These are phyloP conservation scores for Diorhabda carinulata DNA, from an alignment of 1,140 invertebrate species.

Conservation along the genomic window DNA sequence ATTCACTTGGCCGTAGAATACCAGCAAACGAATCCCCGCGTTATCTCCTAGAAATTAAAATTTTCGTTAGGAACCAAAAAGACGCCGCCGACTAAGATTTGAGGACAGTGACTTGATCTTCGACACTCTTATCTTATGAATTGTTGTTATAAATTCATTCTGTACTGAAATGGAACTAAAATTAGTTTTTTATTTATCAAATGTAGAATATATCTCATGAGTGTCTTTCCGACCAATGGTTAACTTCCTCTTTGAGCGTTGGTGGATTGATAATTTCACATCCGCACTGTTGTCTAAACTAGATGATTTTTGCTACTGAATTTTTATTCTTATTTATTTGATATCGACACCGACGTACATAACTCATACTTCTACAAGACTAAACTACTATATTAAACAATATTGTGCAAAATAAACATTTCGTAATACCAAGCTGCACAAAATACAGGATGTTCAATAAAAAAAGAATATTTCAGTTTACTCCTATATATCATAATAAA, in stretches of 20 bases:
- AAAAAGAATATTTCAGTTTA: neutral
- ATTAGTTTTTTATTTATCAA: slow-evolving; percentile 22
- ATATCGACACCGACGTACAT: neutral
- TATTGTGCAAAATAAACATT: too few relatives aligned
- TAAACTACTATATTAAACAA: too few relatives aligned
- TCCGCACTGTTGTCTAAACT: slow-evolving; percentile 25
- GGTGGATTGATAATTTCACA: slow-evolving; percentile 34
- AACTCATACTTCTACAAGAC: too few relatives aligned
- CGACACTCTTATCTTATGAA: slow-evolving; percentile 29
- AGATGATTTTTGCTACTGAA: slow-evolving; percentile 5
- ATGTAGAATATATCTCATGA: slow-evolving; percentile 21
- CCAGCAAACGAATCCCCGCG: neutral
- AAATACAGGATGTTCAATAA: neutral
- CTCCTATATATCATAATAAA: too few relatives aligned
- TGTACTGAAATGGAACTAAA: slow-evolving; percentile 10
- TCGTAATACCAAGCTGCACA: too few relatives aligned
- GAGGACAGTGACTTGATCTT: slow-evolving; percentile 33
- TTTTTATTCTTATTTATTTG: neutral
- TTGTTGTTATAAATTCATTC: slow-evolving; percentile 23
- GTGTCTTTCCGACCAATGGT: slow-evolving; percentile 33
- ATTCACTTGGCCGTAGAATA: slow-evolving; percentile 4
- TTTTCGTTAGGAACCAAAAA: slow-evolving; percentile 21
- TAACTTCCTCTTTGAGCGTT: slow-evolving; percentile 29
- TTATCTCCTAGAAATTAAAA: neutral
- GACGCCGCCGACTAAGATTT: slow-evolving; percentile 15